A percentile compares a stretch with the other conserved stretches of the same genome.
phyloP scores from a whole-genome alignment of 2,797 vertebrate genomes.

The Chloroceryle amazona region DNA sequence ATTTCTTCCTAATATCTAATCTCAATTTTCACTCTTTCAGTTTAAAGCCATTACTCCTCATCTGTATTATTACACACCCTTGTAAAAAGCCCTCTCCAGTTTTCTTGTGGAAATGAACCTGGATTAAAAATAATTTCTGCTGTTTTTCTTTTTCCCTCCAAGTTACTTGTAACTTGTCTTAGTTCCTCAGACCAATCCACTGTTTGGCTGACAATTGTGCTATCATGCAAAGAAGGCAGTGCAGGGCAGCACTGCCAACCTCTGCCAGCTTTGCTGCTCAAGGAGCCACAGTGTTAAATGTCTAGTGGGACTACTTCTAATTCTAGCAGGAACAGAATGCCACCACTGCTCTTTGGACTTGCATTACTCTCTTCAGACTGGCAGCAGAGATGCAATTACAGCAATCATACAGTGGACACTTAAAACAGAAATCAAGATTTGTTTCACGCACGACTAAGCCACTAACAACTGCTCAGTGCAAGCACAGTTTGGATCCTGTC shows the following conservation, averaged over 20 bases:
- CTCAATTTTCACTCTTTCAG: not conserved
- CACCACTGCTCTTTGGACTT: not conserved
- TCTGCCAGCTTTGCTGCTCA: slow-evolving; percentile 6
- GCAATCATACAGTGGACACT: not conserved
- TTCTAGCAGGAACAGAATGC: slow-evolving; percentile 47
- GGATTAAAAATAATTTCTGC: not conserved
- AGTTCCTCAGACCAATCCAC: not conserved
- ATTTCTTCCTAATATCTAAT: not conserved
- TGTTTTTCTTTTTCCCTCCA: rapidly evolving
- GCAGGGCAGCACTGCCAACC: not conserved
- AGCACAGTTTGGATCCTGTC: not conserved
- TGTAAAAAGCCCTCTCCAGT: not conserved
- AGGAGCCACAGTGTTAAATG: slow-evolving; percentile 40
- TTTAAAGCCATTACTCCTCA: not conserved
- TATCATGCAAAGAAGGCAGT: not conserved
- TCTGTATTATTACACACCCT: not conserved
- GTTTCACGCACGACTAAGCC: not conserved
- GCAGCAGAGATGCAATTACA: not conserved
- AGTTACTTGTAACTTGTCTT: not conserved
- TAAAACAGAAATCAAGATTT: not conserved
- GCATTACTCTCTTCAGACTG: not conserved
- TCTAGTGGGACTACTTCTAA: slow-evolving; percentile 38
- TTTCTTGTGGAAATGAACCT: not conserved
- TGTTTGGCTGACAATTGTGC: not conserved
- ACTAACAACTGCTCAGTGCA: not conserved